Conservation (phyloP, 1,140 invertebrate species). For the Alviniconcha marisindica region DNA sequence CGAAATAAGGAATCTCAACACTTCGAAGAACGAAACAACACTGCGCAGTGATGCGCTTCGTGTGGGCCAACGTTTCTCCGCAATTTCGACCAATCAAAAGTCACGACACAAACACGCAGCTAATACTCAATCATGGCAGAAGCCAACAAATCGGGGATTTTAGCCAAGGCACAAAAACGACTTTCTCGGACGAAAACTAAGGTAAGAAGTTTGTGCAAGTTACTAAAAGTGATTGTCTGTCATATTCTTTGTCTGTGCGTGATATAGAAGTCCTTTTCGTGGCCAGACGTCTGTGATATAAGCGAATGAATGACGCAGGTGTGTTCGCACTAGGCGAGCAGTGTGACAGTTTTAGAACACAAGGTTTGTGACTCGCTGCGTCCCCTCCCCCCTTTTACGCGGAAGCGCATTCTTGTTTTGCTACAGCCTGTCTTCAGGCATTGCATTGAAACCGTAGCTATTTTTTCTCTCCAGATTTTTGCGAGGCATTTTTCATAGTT, state of each 20-base stretch:
- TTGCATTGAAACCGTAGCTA: not conserved
- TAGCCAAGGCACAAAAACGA: constrained; percentile 56
- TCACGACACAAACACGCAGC: constrained; percentile 41
- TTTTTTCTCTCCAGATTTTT: not conserved
- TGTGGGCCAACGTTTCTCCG: constrained; percentile 2
- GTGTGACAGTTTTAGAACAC: constrained; percentile 20
- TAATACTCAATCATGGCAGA: constrained; percentile 56
- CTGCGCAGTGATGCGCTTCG: not conserved
- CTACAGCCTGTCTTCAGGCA: not conserved
- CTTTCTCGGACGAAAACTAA: constrained; percentile 62
- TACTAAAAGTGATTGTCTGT: not conserved
- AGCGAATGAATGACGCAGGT: constrained; percentile 27
- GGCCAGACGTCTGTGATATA: not conserved
- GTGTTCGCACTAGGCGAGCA: not conserved
- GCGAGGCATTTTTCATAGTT: not conserved
- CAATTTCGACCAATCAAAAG: constrained; percentile 52
- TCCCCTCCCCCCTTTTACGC: constrained; percentile 39
- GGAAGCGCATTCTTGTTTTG: constrained; percentile 1
- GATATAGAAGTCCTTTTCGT: not conserved
- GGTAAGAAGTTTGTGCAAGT: constrained; percentile 43
- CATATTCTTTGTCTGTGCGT: not conserved
- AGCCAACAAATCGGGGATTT: constrained; percentile 55
- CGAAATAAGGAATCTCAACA: not conserved
- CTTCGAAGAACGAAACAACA: not conserved
- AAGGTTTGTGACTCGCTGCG: not conserved